Percentiles rank a stretch among this genome's conserved stretches.
phyloP scores from a whole-genome alignment of 2,888 invertebrate species.

The Melanargia galathea region DNA sequence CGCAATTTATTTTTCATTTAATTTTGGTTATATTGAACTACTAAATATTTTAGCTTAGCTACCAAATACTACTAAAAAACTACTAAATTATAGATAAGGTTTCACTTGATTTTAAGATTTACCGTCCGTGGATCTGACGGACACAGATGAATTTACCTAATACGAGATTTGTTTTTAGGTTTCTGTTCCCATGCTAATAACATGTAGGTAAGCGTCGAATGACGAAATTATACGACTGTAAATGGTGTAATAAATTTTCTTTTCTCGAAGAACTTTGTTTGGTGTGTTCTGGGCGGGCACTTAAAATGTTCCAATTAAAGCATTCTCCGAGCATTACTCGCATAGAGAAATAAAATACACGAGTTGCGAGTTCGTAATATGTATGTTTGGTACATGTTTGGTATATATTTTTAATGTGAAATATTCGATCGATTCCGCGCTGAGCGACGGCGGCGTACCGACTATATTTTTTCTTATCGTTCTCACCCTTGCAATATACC shows the following conservation, averaged over 20 bases:
- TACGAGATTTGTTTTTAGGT: too few relatives aligned
- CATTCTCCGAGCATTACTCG: not conserved
- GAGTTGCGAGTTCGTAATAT: not conserved
- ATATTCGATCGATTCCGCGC: constrained; percentile 1
- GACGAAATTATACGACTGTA: too few relatives aligned
- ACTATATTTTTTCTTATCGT: not conserved
- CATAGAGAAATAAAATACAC: not conserved
- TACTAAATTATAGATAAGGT: too few relatives aligned
- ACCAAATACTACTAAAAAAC: too few relatives aligned
- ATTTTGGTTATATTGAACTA: too few relatives aligned
- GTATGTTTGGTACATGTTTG: not conserved
- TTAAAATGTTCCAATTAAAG: not conserved
- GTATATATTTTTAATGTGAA: not conserved
- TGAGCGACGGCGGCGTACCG: not conserved
- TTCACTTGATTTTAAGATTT: too few relatives aligned
- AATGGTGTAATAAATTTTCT: not conserved
- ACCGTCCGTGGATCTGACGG: too few relatives aligned
- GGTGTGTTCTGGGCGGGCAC: not conserved
- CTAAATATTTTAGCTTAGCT: too few relatives aligned
- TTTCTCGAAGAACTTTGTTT: not conserved
- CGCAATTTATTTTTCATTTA: too few relatives aligned
- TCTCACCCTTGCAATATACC: not conserved
- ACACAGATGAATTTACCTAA: too few relatives aligned
- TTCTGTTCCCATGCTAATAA: too few relatives aligned
- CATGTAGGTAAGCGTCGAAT: too few relatives aligned